Evolutionary conservation across 2,113 vertebrate genomes (phyloP).

Genomic region (Menura novaehollandiae): DNA sequence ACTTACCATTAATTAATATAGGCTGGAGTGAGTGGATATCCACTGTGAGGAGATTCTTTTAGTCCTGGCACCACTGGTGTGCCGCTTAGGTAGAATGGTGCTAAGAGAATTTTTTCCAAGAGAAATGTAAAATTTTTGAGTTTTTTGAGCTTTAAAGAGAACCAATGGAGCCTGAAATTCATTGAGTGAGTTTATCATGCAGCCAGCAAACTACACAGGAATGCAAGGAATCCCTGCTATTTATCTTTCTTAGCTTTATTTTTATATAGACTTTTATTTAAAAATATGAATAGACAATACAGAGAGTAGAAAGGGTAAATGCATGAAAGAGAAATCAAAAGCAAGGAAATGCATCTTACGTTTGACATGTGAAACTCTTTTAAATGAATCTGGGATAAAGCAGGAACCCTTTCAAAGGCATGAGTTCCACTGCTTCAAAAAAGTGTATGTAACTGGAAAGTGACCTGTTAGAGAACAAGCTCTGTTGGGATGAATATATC

Average conservation of each 20-base stretch:
- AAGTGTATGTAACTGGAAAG: not conserved
- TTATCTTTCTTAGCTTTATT: constrained; percentile 8
- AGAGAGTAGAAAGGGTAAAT: constrained; percentile 24
- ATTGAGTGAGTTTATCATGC: not conserved
- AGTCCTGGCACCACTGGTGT: not conserved
- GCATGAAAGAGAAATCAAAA: constrained; percentile 35
- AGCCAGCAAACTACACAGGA: not conserved
- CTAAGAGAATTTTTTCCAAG: not conserved
- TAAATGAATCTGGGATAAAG: constrained; percentile 34
- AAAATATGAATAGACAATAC: not conserved
- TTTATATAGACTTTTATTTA: constrained; percentile 14
- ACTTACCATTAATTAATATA: not conserved
- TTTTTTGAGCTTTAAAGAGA: not conserved
- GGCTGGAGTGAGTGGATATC: not conserved
- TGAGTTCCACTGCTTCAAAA: constrained; percentile 41
- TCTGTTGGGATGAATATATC: constrained; percentile 39
- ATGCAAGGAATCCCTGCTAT: not conserved
- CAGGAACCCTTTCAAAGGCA: constrained; percentile 18
- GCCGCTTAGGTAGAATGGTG: not conserved
- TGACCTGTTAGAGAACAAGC: constrained; percentile 45
- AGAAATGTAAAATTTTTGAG: not conserved
- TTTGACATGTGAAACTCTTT: constrained; percentile 12
- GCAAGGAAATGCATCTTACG: not conserved
- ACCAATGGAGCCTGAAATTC: not conserved
- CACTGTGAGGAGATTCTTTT: not conserved